phyloP scores from a whole-genome alignment of 2,797 vertebrate genomes.

The Rhinophrynus dorsalis region DNA sequence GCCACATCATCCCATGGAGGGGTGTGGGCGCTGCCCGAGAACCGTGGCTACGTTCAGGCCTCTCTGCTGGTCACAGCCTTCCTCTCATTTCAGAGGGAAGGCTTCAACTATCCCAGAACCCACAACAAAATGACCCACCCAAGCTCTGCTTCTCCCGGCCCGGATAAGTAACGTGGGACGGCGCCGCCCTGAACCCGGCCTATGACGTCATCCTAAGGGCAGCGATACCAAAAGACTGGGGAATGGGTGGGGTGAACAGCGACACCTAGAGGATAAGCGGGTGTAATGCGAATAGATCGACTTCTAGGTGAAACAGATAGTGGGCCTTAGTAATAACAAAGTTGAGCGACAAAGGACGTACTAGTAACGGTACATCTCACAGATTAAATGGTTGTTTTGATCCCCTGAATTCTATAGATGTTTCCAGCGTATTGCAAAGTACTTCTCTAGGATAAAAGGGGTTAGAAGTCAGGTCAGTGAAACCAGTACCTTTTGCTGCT shows the following conservation, averaged over 20 bases:
- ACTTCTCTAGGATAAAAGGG: no score
- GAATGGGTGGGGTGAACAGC: background rate
- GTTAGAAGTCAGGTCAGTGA: no score
- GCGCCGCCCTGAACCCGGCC: conserved; percentile 39
- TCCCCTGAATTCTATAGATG: no score
- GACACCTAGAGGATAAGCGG: conserved; percentile 1
- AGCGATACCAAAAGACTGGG: background rate
- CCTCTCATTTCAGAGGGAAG: background rate
- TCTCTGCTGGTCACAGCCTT: background rate
- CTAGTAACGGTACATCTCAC: no score
- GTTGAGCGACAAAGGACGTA: no score
- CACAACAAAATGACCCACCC: conserved; percentile 6
- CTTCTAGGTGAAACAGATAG: no score
- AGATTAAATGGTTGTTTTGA: no score
- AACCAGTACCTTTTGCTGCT: no score
- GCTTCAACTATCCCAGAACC: background rate
- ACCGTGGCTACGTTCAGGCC: background rate
- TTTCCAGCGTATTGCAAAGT: no score
- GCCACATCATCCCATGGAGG: conserved; percentile 55
- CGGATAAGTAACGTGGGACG: conserved; percentile 47
- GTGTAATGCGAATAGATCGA: background rate
- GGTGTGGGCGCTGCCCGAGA: conserved; percentile 52
- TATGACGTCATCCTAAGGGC: conserved; percentile 23
- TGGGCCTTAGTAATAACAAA: no score
- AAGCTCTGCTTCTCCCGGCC: conserved; percentile 28